Base-by-base conservation (phyloP, 2,113 vertebrate species). In the Strix aluco region DNA sequence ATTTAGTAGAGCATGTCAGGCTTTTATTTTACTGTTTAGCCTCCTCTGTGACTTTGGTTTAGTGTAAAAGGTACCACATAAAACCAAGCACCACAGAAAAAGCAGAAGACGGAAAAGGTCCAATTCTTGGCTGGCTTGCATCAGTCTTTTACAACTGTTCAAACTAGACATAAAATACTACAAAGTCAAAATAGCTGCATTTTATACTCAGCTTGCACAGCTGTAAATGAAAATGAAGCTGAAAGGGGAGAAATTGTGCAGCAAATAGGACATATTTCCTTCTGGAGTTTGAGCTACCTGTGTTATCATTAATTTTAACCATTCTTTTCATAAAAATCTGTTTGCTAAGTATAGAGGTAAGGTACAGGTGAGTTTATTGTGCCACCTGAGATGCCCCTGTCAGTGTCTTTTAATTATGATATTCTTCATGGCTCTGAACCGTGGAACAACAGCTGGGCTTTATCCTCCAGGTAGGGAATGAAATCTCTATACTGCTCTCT, bases 1-100 rank as follows among this genome's bases (percentile, higher is more conserved):
- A 86, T 94, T 96, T 91, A 94, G 82, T 67, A 66, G 82, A 93
- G 78, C 90, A 69, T 66, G 70, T 78, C 84, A 83, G 59, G 75
- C 18, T 87, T 92, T 94, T 93, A 75, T 96, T 97, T 92, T 47
- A 22, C 93, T 88, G 40, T 88, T 95, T 58, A 80, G 77, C 44
- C 66, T 77, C 63, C 91, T 88, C 70, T 61, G 80, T 52, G 93
- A 42, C 90, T 96, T 79, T 32, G 70, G 51, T 86, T 92, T 49
- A 52, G 72, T 29, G 65, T 19, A 88, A 81, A 83, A 95, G 67
- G 51, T 62, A 71, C 67, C 67, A 19, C 72, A 83, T 92, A 95
- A 96, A 96, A 92, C 71, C 73, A 40, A 61, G 42, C 38, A 42
- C 18, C 30, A 34, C 0, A 3, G 47, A 96, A 80, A 49, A 58